Evolutionary conservation across 2,888 invertebrate genomes (phyloP).

Genomic region (Pristionchus fissidentatus): DNA sequence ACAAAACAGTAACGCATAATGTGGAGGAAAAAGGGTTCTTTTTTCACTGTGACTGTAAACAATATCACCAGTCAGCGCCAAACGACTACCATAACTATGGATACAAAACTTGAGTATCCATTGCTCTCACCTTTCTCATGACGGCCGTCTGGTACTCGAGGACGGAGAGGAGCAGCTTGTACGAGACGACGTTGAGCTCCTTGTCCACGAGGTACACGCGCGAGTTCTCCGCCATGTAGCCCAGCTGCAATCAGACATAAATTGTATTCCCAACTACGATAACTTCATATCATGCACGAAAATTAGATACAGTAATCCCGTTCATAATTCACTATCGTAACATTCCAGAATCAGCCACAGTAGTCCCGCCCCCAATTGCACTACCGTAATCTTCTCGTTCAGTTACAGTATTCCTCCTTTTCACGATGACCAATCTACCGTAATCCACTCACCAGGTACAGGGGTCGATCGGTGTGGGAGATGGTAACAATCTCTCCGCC

Average conservation of each 20-base stretch:
- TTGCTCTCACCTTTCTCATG: constrained; percentile 82
- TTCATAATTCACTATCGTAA: background rate
- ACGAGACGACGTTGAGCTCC: constrained; percentile 94
- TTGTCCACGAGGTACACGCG: constrained; percentile 96
- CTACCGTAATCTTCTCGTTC: background rate
- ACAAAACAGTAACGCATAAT: background rate
- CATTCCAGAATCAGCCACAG: background rate
- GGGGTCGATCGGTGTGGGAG: constrained; percentile 93
- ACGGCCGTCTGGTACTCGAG: constrained; percentile 99
- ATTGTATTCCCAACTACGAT: constrained; percentile 10
- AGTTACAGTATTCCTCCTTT: background rate
- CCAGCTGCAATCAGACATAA: constrained; percentile 62
- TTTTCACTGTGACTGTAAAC: background rate
- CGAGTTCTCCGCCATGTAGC: constrained; percentile 82
- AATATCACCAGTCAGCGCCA: background rate
- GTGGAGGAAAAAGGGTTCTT: background rate
- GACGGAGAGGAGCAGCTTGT: constrained; percentile 88
- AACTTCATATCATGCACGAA: background rate
- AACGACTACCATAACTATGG: constrained; percentile 77
- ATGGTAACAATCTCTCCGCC: constrained; percentile 99
- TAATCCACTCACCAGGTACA: constrained; percentile 89
- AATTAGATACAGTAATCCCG: background rate
- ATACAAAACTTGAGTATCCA: constrained; percentile 88
- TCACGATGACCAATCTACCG: background rate
- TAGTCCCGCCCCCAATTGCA: background rate